Conservation (phyloP, 2,888 invertebrate genomes). For the Cheiracanthium punctorium region DNA sequence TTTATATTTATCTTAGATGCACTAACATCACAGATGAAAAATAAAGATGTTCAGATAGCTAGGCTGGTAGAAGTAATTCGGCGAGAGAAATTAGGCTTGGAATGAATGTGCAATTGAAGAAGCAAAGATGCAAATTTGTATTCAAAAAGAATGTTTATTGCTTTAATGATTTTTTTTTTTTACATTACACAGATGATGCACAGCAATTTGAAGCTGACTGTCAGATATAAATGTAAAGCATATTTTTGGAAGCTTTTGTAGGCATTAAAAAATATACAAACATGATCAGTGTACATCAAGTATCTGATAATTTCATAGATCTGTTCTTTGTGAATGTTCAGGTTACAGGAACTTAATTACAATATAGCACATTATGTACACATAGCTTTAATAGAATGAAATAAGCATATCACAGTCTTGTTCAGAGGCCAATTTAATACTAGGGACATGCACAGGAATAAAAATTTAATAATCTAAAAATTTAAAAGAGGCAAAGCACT, state of each 20-base stretch:
- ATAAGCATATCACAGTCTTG: slow-evolving; percentile 58
- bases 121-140: too few species aligned
- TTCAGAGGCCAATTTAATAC: slow-evolving; percentile 62
- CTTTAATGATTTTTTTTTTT: slow-evolving; percentile 28
- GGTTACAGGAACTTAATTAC: slow-evolving; percentile 53
- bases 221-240: slow-evolving; percentile 15
- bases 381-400: slow-evolving; percentile 19
- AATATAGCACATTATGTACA: slow-evolving; percentile 53
- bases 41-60: slow-evolving; percentile 18
- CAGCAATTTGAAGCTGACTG: not conserved
- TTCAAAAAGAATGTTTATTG: slow-evolving; percentile 34
- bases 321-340: slow-evolving; percentile 11
- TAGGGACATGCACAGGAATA: slow-evolving; percentile 31
- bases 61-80: not conserved
- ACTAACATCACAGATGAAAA: not conserved
- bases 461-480: not conserved
- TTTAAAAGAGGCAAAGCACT: not conserved
- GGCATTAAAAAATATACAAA: too few species aligned
- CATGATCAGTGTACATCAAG: too few species aligned
- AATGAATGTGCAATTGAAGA: too few species aligned
- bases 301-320: not conserved
- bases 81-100: too few species aligned
- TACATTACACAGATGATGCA: not conserved
- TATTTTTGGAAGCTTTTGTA: too few species aligned
- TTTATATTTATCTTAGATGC: not conserved